Conservation (phyloP, 2,888 invertebrate genomes). For the Pollenia labialis region DNA sequence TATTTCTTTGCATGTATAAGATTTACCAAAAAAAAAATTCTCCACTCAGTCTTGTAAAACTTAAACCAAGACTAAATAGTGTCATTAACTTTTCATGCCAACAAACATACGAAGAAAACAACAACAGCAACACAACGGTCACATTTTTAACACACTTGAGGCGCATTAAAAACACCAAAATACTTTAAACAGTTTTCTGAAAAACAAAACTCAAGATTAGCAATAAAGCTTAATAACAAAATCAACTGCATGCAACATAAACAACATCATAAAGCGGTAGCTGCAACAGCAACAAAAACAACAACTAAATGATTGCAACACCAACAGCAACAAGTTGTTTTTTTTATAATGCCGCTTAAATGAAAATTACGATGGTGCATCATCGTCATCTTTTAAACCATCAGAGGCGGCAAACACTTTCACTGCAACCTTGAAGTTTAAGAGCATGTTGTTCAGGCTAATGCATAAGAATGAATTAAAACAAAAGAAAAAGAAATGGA, state of each 20-base stretch:
- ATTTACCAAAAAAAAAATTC: conserved; percentile 37
- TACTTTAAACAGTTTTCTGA: conserved; percentile 27
- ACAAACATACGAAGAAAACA: conserved; percentile 16
- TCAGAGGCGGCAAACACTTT: conserved; percentile 76
- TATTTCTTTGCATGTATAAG: conserved; percentile 21
- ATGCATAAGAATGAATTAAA: conserved; percentile 1
- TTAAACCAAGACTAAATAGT: conserved; percentile 53
- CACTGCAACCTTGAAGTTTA: conserved; percentile 76
- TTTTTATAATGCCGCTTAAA: conserved; percentile 69
- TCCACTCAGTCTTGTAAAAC: conserved; percentile 15
- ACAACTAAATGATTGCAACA: conserved; percentile 40
- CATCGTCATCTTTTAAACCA: conserved; percentile 49
- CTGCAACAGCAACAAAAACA: neutral
- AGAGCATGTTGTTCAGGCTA: conserved; percentile 38
- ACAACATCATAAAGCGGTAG: conserved; percentile 5
- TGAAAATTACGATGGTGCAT: conserved; percentile 68
- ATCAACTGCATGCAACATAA: conserved; percentile 57
- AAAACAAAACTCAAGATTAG: conserved; percentile 63
- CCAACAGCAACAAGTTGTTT: conserved; percentile 40
- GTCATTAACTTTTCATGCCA: conserved; percentile 55
- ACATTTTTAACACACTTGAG: conserved; percentile 55
- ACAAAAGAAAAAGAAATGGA: conserved; percentile 15
- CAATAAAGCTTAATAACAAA: conserved; percentile 67
- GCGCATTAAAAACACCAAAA: conserved; percentile 30
- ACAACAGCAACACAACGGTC: conserved; percentile 50